phyloP scores from a whole-genome alignment of 2,888 invertebrate species.

The Tinea trinotella region DNA sequence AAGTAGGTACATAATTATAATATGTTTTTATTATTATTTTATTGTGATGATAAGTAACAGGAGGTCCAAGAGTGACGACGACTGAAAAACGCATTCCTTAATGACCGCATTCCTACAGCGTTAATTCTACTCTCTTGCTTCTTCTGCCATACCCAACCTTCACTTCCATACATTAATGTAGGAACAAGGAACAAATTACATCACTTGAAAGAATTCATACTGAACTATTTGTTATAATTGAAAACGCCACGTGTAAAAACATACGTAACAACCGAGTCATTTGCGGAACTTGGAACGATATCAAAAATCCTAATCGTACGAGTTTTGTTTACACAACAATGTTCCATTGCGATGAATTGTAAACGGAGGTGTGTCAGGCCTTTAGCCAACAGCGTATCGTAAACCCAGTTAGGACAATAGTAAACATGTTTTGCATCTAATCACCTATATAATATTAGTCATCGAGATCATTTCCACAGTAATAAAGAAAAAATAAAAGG shows the following conservation, averaged over 20 bases:
- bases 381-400: constrained; percentile 6
- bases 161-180: too few relatives aligned
- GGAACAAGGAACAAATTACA: too few relatives aligned
- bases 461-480: neutral
- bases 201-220: too few relatives aligned
- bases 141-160: too few relatives aligned
- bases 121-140: too few relatives aligned
- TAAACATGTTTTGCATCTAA: constrained; percentile 9
- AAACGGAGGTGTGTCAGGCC: constrained; percentile 9
- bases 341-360: neutral
- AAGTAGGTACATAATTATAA: too few relatives aligned
- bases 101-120: too few relatives aligned
- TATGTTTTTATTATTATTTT: too few relatives aligned
- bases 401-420: neutral
- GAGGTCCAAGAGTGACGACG: too few relatives aligned
- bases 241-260: neutral
- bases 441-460: constrained; percentile 4
- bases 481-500: neutral
- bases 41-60: too few relatives aligned
- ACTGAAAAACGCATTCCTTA: too few relatives aligned
- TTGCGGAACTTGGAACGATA: constrained; percentile 7
- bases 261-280: neutral
- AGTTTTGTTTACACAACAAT: constrained; percentile 12
- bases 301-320: constrained; percentile 2
- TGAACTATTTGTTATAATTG: too few relatives aligned